phyloP scores from a whole-genome alignment of 2,797 vertebrate genomes.

The Myotis findleyi region DNA sequence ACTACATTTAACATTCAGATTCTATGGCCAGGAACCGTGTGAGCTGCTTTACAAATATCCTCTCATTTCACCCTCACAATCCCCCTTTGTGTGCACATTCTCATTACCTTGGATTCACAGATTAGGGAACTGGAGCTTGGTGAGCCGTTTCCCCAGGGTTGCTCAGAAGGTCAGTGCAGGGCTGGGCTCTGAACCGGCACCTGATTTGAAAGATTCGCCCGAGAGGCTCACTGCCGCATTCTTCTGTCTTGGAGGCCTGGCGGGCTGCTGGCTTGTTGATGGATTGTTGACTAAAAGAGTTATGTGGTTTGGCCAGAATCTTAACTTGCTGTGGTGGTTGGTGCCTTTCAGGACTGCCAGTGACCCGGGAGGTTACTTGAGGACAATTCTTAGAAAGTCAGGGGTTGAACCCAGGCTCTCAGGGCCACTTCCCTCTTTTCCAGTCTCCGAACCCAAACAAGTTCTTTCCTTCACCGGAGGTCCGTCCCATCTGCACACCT shows the following conservation, averaged over 20 bases:
- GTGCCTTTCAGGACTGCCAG: not conserved
- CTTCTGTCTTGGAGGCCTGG: not conserved
- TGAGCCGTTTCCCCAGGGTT: not conserved
- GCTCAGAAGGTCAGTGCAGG: not conserved
- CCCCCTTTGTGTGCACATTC: not conserved
- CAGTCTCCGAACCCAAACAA: not conserved
- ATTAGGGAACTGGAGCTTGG: not conserved
- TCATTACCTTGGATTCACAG: not conserved
- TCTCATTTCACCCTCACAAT: not conserved
- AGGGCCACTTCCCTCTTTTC: not conserved
- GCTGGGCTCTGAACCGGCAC: not conserved
- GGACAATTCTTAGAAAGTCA: not conserved
- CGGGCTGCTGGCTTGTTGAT: not conserved
- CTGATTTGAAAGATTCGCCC: not conserved
- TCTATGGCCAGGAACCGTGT: not conserved
- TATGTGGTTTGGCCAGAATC: slow-evolving; percentile 27
- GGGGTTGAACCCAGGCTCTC: not conserved
- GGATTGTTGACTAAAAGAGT: slow-evolving; percentile 9
- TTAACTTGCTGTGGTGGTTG: not conserved
- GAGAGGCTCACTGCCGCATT: not conserved
- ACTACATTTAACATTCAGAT: not conserved
- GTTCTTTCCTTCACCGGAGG: not conserved
- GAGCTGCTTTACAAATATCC: not conserved
- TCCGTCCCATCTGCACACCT: not conserved
- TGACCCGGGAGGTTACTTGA: not conserved